Conservation (phyloP, 2,797 vertebrate genomes). For the Phrynocephalus guinanensis region DNA sequence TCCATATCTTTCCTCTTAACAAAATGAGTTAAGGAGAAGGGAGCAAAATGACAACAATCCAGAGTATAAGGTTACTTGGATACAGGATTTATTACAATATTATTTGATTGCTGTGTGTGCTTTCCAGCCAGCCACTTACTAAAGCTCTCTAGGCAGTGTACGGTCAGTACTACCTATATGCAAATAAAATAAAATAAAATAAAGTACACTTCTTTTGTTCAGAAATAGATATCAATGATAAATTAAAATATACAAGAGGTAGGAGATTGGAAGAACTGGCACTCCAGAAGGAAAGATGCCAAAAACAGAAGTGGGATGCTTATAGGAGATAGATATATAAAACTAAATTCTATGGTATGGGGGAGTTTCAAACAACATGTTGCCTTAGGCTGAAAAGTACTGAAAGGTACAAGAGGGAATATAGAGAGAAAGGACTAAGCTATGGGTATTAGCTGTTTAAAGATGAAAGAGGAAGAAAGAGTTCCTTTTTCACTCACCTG, state of each 20-base stretch:
- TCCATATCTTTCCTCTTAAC: no score
- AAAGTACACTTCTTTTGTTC: background rate
- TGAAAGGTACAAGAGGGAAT: background rate
- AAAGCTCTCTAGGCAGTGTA: background rate
- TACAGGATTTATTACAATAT: no score
- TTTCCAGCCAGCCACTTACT: background rate
- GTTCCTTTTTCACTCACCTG: background rate
- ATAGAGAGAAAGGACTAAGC: background rate
- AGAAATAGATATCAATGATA: background rate
- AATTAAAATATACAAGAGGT: background rate
- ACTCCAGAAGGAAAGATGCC: background rate
- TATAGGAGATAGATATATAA: background rate
- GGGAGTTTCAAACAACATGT: background rate
- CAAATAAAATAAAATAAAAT: no score
- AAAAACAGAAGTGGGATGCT: background rate
- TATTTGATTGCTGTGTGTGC: background rate
- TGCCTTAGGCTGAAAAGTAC: background rate
- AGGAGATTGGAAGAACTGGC: background rate
- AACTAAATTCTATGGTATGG: background rate
- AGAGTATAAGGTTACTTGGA: no score
- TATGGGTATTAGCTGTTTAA: background rate
- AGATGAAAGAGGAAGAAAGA: background rate
- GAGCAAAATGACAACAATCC: no score
- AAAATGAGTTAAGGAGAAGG: no score
- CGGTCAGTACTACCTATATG: no score